These are phyloP conservation scores for Elegia similella DNA, from an alignment of 2,888 invertebrate species.

Conservation along the genomic window DNA sequence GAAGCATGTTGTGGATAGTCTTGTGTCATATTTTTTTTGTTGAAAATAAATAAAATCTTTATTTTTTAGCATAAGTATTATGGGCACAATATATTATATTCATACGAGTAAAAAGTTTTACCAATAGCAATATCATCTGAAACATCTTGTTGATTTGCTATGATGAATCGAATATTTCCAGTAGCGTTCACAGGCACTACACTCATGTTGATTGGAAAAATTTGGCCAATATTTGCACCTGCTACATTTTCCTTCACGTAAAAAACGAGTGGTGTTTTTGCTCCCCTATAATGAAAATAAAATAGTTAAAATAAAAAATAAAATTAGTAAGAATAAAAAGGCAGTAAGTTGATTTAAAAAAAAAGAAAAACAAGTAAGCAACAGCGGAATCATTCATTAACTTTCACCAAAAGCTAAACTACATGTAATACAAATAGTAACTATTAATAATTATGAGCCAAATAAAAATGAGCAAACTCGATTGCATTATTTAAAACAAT, in stretches of 20 bases:
- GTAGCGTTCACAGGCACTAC: conserved; percentile 49
- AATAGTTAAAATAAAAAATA: background rate
- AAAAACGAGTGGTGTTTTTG: conserved; percentile 87
- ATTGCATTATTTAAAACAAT: too few relatives aligned
- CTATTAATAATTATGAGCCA: conserved; percentile 26
- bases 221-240: conserved; percentile 87
- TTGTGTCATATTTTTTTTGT: too few relatives aligned
- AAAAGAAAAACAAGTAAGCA: too few relatives aligned
- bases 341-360: too few relatives aligned
- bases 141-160: conserved; percentile 92
- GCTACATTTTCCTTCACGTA: conserved; percentile 89
- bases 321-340: background rate
- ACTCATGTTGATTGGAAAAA: conserved; percentile 82
- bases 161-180: conserved; percentile 85
- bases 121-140: conserved; percentile 90
- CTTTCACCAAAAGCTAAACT: too few relatives aligned
- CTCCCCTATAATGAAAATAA: conserved; percentile 75
- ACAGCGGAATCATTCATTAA: too few relatives aligned
- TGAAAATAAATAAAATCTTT: too few relatives aligned
- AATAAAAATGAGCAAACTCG: too few relatives aligned
- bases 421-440: background rate
- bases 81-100: too few relatives aligned
- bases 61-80: too few relatives aligned
- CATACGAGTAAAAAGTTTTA: too few relatives aligned
- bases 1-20: too few relatives aligned